These are phyloP conservation scores for Thamnophis sirtalis DNA, from an alignment of 2,113 vertebrate genomes.

Conservation along the genomic window DNA sequence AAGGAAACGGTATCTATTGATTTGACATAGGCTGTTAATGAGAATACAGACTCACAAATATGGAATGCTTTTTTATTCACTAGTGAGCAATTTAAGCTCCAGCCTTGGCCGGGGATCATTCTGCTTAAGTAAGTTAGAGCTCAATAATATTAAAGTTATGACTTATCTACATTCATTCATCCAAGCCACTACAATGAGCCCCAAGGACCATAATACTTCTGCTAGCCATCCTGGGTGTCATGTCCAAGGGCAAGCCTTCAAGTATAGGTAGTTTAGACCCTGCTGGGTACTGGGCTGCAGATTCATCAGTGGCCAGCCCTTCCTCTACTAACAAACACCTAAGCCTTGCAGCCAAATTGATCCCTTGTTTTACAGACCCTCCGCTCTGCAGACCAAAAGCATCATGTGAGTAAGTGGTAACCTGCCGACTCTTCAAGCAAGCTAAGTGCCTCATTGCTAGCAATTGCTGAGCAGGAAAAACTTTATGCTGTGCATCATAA, in stretches of 20 bases:
- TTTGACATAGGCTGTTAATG: neutral
- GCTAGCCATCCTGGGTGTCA: neutral
- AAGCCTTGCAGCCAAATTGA: neutral
- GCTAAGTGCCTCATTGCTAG: neutral
- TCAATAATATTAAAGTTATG: neutral
- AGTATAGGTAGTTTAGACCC: neutral
- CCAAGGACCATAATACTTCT: neutral
- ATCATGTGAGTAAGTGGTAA: neutral
- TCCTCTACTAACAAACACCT: neutral
- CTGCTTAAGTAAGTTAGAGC: neutral
- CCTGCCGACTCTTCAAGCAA: neutral
- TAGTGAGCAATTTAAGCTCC: neutral
- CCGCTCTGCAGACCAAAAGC: neutral
- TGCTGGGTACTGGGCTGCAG: neutral
- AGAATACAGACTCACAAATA: neutral
- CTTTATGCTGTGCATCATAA: neutral
- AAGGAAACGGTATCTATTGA: neutral
- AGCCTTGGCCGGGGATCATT: neutral
- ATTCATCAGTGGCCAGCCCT: neutral
- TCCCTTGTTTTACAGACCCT: neutral
- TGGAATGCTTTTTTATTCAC: neutral
- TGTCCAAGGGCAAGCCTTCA: neutral
- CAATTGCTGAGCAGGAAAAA: neutral
- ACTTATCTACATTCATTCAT: neutral
- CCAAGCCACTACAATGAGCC: neutral